Evolutionary conservation across 2,797 vertebrate species (phyloP), one percentile per base, ranked within the genome.

Genomic region (Petrocephalus schoutedeni): DNA sequence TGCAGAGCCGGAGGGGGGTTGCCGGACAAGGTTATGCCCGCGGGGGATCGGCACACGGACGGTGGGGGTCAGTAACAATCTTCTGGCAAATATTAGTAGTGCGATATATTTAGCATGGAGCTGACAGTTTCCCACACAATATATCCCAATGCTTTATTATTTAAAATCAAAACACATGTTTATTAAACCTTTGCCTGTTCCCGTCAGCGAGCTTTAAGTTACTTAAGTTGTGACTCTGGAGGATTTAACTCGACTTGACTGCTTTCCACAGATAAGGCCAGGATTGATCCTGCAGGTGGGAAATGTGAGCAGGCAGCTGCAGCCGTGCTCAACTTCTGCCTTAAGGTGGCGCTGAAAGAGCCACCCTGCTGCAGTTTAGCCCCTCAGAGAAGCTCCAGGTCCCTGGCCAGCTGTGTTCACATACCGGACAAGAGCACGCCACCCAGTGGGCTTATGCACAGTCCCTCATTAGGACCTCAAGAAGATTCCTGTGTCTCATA

Each of bases 281-380:
- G 36, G n/a, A 92, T 87, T 85, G 94, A 93, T 93, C 90, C 92
- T 2, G 92, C 93, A 28, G 91, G 49, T 90, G 89, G 4, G 88
- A 86, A 8, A 82, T 88, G 0, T 80, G 85, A 80, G 86, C 88
- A 49, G 0, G 91, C 90, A 64, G 41, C 58, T 1, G 21, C 19
- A 8, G 45, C n/a, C 10, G 14, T 21, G 14, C 10, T 71, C n/a
- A 21, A 14, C 10, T 5, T 28, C 41, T 82, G 36, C 14, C 14
- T 19, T 9, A 82, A 87, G 77, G 51, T 64, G 8, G 19, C n/a
- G 28, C 2, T 19, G 74, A 19, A 49, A 21, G 21, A 57, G 87
- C 45, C 41, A 1, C 64, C 64, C 32, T 2, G 16, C 1, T 67
- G 0, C 57, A 84, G 51, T 87, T 12, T 2, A 88, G 3, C 94